Evolutionary conservation across 1,140 invertebrate species (phyloP).

Genomic region (Bombyx mori): ASM3026992v2 NC_085124.1:9197001-9197500

Average conservation of each 20-base stretch:
- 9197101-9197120: not conserved
- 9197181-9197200: too few relatives aligned
- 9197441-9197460: slow-evolving; percentile 24
- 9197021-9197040: slow-evolving; percentile 19
- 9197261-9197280: slow-evolving; percentile 13
- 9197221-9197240: not conserved
- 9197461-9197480: not conserved
- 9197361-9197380: slow-evolving; percentile 37
- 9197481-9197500: not conserved
- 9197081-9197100: slow-evolving; percentile 5
- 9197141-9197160: not conserved
- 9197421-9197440: slow-evolving; percentile 19
- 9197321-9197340: slow-evolving; percentile 25
- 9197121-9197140: not conserved
- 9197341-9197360: slow-evolving; percentile 20
- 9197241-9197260: slow-evolving; percentile 15
- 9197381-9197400: slow-evolving; percentile 25
- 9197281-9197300: slow-evolving; percentile 22
- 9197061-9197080: slow-evolving; percentile 26
- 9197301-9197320: slow-evolving; percentile 23
- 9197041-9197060: slow-evolving; percentile 27
- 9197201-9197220: not conserved
- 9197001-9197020: slow-evolving; percentile 24
- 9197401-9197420: slow-evolving; percentile 41
- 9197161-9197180: not conserved